These are phyloP conservation scores for Lapara coniferarum DNA, from an alignment of 2,888 invertebrate genomes.

Conservation along the genomic window DNA sequence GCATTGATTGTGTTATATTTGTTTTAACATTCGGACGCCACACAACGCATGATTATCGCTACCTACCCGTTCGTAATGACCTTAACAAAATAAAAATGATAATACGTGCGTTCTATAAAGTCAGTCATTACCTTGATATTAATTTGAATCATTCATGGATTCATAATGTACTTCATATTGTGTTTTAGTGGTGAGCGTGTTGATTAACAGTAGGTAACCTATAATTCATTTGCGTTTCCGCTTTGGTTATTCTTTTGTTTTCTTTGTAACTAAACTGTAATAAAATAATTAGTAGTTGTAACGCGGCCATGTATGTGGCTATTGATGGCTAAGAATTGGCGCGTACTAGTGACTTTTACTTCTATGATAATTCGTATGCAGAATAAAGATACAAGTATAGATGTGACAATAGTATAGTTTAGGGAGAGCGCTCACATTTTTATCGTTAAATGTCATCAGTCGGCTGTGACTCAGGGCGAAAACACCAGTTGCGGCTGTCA, in stretches of 20 bases:
- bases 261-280: neutral
- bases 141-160: conserved; percentile 33
- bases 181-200: conserved; percentile 7
- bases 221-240: conserved; percentile 8
- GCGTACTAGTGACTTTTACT: no score
- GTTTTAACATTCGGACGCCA: conserved; percentile 39
- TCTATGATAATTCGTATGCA: no score
- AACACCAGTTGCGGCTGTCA: no score
- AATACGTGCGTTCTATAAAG: conserved; percentile 38
- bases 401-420: no score
- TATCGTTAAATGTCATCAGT: no score
- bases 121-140: conserved; percentile 43
- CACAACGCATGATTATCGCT: conserved; percentile 30
- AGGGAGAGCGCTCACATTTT: no score
- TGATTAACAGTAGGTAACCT: neutral
- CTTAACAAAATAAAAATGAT: conserved; percentile 35
- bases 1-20: conserved; percentile 47
- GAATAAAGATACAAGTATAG: no score
- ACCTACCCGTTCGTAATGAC: conserved; percentile 33
- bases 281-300: neutral
- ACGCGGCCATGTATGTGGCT: neutral
- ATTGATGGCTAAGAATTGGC: no score
- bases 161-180: conserved; percentile 9
- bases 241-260: neutral
- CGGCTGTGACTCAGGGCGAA: no score